Percentiles rank a stretch among this genome's conserved stretches.
Conservation (phyloP, 1,140 invertebrate species). For the Paracyclopina nana region DNA sequence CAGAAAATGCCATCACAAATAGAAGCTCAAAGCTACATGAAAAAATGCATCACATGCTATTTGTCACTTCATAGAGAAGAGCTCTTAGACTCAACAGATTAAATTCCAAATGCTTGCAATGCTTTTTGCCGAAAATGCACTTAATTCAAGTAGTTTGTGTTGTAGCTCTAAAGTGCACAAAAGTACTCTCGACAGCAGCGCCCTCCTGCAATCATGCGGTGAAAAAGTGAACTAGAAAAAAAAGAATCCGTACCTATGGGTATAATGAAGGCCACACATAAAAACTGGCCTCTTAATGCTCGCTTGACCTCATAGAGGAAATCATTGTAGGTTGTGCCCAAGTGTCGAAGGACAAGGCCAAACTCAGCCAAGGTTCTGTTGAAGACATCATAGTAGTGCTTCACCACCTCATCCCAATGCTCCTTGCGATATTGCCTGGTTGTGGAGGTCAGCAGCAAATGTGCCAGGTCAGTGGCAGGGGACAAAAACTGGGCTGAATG, state of each 20-base stretch:
- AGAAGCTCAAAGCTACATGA: too few relatives aligned
- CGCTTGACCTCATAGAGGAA: conserved; percentile 13
- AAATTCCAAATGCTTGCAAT: too few relatives aligned
- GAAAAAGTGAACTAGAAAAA: neutral
- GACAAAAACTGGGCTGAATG: conserved; percentile 7
- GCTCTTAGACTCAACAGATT: too few relatives aligned
- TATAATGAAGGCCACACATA: conserved; percentile 14
- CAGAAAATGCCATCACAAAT: too few relatives aligned
- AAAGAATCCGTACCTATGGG: conserved; percentile 8
- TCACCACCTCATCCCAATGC: conserved; percentile 12
- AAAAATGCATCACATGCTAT: too few relatives aligned
- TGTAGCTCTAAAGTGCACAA: too few relatives aligned
- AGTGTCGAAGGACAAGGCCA: conserved; percentile 10
- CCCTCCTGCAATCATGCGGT: too few relatives aligned
- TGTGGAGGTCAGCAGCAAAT: conserved; percentile 11
- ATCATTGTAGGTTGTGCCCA: conserved; percentile 12
- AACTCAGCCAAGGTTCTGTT: conserved; percentile 8
- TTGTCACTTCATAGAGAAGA: too few relatives aligned
- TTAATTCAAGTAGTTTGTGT: too few relatives aligned
- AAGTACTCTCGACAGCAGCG: too few relatives aligned
- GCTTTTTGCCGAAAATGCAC: too few relatives aligned
- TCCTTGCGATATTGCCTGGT: neutral
- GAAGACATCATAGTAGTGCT: conserved; percentile 14
- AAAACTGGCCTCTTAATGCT: conserved; percentile 10
- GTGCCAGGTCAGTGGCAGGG: conserved; percentile 12